A percentile compares a stretch with the other conserved stretches of the same genome.
phyloP scores from a whole-genome alignment of 2,888 invertebrate species.

The Trilocha varians region DNA sequence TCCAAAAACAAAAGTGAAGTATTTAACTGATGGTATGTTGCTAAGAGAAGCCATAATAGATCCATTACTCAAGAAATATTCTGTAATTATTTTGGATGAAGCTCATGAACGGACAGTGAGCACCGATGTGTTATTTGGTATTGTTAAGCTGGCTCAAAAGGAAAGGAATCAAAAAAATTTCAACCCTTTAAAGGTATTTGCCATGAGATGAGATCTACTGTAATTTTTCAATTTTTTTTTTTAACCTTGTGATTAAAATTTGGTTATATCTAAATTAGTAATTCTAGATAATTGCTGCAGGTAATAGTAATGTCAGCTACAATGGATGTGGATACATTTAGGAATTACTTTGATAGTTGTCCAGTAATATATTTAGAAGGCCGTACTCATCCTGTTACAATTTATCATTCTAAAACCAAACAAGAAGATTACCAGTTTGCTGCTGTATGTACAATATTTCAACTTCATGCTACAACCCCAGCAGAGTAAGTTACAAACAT shows the following conservation, averaged over 20 bases:
- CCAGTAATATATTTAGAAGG: conserved; percentile 93
- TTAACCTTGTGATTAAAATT: no score
- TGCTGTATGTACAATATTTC: conserved; percentile 88
- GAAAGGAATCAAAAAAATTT: conserved; percentile 75
- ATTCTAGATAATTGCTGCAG: conserved; percentile 66
- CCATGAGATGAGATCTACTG: background rate
- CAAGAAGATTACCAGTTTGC: conserved; percentile 90
- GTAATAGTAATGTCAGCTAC: conserved; percentile 95
- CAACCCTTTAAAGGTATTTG: conserved; percentile 76
- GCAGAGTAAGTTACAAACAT: conserved; percentile 73
- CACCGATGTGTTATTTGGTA: conserved; percentile 94
- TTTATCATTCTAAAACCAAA: conserved; percentile 79
- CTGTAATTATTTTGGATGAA: conserved; percentile 91
- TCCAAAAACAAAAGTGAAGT: conserved; percentile 87
- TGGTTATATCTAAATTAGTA: no score
- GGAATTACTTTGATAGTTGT: conserved; percentile 89
- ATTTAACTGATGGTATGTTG: conserved; percentile 95
- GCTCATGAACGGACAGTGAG: conserved; percentile 96
- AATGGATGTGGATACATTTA: conserved; percentile 96
- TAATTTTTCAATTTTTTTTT: background rate
- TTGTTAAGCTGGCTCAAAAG: conserved; percentile 90
- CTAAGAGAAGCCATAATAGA: conserved; percentile 91
- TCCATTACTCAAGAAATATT: conserved; percentile 82
- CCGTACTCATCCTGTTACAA: conserved; percentile 85
- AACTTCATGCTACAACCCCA: conserved; percentile 88